A percentile compares a stretch with the other conserved stretches of the same genome.
Conservation (phyloP, 2,888 invertebrate genomes). For the Drosophila ustulata region DNA sequence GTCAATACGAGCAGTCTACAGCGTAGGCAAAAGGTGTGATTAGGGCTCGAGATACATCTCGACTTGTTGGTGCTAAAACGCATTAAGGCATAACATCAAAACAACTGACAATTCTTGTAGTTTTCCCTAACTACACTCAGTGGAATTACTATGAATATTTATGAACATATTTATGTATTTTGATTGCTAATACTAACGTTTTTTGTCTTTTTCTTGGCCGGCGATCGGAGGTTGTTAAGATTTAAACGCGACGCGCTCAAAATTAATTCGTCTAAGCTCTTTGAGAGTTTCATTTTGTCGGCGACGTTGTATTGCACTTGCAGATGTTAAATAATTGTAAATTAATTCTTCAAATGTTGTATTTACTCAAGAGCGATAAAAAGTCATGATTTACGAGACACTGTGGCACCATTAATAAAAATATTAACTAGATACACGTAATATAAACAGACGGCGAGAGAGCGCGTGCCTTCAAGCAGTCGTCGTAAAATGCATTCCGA, state of each 20-base stretch:
- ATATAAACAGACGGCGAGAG: conserved; percentile 14
- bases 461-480: conserved; percentile 41
- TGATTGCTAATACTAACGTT: conserved; percentile 71
- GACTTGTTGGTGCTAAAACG: conserved; percentile 53
- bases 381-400: conserved; percentile 38
- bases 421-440: conserved; percentile 41
- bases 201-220: conserved; percentile 82
- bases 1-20: conserved; percentile 38
- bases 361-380: conserved; percentile 34
- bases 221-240: conserved; percentile 82
- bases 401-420: conserved; percentile 8
- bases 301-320: conserved; percentile 20
- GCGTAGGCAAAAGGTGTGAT: conserved; percentile 25
- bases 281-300: conserved; percentile 84
- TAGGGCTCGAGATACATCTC: conserved; percentile 13
- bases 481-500: conserved; percentile 31
- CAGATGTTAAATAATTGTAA: conserved; percentile 26
- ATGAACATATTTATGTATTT: neutral
- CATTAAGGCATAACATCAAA: conserved; percentile 48
- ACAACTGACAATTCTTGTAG: conserved; percentile 11
- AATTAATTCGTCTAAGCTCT: conserved; percentile 85
- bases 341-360: conserved; percentile 29
- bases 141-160: neutral
- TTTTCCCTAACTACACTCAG: neutral
- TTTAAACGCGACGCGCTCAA: conserved; percentile 84